A percentile compares a stretch with the other conserved stretches of the same genome.
Conservation (phyloP, 2,888 invertebrate species). For the Myopa testacea region DNA sequence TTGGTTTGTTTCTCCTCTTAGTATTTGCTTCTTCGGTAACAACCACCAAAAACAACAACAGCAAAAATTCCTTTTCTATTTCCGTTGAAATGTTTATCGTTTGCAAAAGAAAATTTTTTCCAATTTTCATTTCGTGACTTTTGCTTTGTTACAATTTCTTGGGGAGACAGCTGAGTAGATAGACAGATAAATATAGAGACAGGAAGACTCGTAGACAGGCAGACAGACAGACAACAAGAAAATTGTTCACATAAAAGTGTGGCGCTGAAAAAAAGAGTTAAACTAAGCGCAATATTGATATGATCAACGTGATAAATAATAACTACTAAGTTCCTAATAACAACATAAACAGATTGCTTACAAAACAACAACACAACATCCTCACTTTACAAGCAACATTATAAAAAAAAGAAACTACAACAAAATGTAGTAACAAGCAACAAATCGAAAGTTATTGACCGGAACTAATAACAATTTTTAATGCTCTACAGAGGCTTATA, state of each 20-base stretch:
- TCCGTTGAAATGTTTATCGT: constrained; percentile 27
- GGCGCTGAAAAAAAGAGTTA: neutral
- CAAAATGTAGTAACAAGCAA: constrained; percentile 37
- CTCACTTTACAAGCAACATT: neutral
- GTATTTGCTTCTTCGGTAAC: neutral
- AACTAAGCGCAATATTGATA: constrained; percentile 9
- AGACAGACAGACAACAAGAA: constrained; percentile 10
- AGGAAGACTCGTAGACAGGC: neutral
- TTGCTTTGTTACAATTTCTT: neutral
- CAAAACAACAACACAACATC: constrained; percentile 5
- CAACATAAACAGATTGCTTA: no score
- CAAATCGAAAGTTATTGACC: constrained; percentile 56
- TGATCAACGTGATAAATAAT: neutral
- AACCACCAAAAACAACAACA: neutral
- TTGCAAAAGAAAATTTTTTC: constrained; percentile 13
- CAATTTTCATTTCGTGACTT: neutral
- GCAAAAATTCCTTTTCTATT: constrained; percentile 26
- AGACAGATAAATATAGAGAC: constrained; percentile 6
- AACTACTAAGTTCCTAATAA: neutral
- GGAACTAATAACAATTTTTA: constrained; percentile 52
- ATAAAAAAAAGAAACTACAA: constrained; percentile 2
- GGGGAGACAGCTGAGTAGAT: neutral
- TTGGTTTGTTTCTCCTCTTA: neutral
- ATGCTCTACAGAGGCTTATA: neutral
- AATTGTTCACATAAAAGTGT: constrained; percentile 9